Base-by-base conservation (phyloP, 2,888 invertebrate species). In the Trichopoda pennipes region DNA sequence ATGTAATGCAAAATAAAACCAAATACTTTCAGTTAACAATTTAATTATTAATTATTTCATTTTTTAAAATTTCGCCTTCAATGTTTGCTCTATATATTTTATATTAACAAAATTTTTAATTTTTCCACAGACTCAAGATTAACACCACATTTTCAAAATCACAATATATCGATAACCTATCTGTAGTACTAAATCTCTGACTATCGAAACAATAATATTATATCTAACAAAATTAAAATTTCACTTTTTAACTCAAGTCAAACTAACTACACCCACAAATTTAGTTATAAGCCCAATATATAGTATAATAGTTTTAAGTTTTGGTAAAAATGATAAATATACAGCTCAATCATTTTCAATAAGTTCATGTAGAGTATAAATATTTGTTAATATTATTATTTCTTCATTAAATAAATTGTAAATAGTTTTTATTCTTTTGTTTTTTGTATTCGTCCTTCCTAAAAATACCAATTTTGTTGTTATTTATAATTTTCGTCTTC, bases 81-180 rank as follows among this genome's bases (percentile, higher is more conserved):
- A 38, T 38, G 38, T 38, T 12, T 51, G 21, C 9, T 51, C 0
- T 16, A 17, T 12, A 1, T 9, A 28, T 35, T 49, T 14, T n/a
- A 0, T 35, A 32, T 53, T 47, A 61, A 70, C 38, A 16, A 49
- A 38, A 38, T 38, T 38, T 38, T 58, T 32, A 47, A 72, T 84
- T 86, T 61, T 85, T 87, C 88, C 87, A 84, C 89, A 89, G 89
- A 90, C 87, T 87, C 89, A 86, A 89, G 87, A 87, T 80, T 88
- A 84, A 88, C 88, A 85, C 89, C 89, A 85, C 89, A 89, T 84
- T 90, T 90, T 88, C 90, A 88, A 86, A 90, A 89, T 89, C 90
- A 89, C 89, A 89, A 89, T 87, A 89, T 90, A 86, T 89, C 89
- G 86, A 90, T 89, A 83, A 89, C 89, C 74, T 89, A 89, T 88